Conservation (phyloP, 2,113 vertebrate species). For the Cyphomyrus discorhynchus region DNA sequence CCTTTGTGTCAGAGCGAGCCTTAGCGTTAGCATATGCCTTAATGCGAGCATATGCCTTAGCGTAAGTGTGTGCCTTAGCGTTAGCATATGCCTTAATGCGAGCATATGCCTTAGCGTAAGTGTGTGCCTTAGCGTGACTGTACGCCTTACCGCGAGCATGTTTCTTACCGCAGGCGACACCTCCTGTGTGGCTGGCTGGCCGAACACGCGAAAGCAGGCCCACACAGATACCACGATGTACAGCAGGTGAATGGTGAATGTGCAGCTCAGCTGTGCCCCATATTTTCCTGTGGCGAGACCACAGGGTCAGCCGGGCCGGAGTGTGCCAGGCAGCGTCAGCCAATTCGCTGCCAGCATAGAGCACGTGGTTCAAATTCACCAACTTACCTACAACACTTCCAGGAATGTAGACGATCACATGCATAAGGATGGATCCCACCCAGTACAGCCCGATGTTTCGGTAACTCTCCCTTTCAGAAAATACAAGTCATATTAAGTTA, state of each 20-base stretch:
- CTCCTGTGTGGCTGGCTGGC: conserved; percentile 56
- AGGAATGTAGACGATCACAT: conserved; percentile 80
- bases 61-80: not conserved
- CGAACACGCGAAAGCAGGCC: conserved; percentile 79
- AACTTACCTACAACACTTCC: conserved; percentile 87
- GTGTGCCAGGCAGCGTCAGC: too few relatives aligned
- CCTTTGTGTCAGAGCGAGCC: not conserved
- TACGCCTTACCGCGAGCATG: not conserved
- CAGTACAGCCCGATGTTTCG: conserved; percentile 85
- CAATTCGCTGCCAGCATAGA: not conserved
- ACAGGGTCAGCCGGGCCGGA: not conserved
- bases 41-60: not conserved
- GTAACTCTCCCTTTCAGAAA: conserved; percentile 75
- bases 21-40: not conserved
- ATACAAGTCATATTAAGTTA: conserved; percentile 19
- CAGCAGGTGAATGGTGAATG: conserved; percentile 69
- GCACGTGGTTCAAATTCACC: conserved; percentile 28
- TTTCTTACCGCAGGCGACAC: conserved; percentile 61
- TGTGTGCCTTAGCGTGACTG: not conserved
- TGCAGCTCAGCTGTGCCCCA: conserved; percentile 64
- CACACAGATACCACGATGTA: conserved; percentile 77
- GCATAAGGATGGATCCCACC: conserved; percentile 86
- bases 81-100: not conserved
- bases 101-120: not conserved
- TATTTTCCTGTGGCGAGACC: conserved; percentile 71